Evolutionary conservation across 1,140 invertebrate genomes (phyloP).

Genomic region (Polyergus mexicanus): DNA sequence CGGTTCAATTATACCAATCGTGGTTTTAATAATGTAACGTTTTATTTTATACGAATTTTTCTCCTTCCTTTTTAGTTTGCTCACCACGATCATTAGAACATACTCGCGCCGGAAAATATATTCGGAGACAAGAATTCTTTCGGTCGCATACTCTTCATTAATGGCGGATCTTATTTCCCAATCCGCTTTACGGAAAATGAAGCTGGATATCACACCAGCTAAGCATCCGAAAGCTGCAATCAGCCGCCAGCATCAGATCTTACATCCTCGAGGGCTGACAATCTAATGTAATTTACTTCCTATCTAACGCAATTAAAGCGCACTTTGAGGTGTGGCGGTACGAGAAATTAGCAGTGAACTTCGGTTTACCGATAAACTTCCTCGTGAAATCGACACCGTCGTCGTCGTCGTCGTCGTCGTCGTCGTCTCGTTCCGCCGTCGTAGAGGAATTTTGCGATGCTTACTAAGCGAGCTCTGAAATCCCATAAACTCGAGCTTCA

Average conservation of each 20-base stretch:
- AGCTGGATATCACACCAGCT: constrained; percentile 54
- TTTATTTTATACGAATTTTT: background rate
- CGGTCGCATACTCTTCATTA: constrained; percentile 27
- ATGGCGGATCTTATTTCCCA: constrained; percentile 48
- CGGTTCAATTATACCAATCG: background rate
- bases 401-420: too few species aligned
- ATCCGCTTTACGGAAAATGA: constrained; percentile 57
- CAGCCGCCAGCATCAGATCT: constrained; percentile 48
- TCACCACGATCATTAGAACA: background rate
- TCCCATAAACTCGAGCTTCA: constrained; percentile 13
- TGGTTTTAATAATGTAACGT: background rate
- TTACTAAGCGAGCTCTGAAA: constrained; percentile 11
- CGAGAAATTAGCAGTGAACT: constrained; percentile 77
- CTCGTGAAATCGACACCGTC: constrained; percentile 71
- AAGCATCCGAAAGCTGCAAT: constrained; percentile 59
- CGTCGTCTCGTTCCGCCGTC: constrained; percentile 52
- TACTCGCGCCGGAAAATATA: background rate
- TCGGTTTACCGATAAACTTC: constrained; percentile 72
- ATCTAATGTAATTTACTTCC: constrained; percentile 77
- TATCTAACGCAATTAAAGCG: constrained; percentile 76
- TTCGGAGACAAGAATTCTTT: background rate
- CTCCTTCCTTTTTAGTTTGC: background rate
- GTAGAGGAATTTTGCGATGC: constrained; percentile 65
- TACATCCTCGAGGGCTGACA: constrained; percentile 74
- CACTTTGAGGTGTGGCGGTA: constrained; percentile 75